Conservation (phyloP, 2,797 vertebrate species). For the Salarias fasciatus region DNA sequence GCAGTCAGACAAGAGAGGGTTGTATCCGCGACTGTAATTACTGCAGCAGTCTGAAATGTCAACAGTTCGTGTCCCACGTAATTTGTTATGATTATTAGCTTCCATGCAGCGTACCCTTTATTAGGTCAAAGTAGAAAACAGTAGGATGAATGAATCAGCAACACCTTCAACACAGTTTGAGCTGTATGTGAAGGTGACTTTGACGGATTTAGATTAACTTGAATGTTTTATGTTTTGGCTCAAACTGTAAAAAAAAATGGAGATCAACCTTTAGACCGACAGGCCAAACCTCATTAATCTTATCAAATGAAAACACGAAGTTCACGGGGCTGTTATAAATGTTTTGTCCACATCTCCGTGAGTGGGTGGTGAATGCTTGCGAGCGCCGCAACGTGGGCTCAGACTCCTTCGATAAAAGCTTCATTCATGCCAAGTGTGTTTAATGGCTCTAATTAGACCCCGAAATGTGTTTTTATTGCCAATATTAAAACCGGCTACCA, state of each 20-base stretch:
- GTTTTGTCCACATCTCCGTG: slow-evolving; percentile 40
- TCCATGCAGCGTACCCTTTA: slow-evolving; percentile 2
- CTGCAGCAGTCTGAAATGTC: slow-evolving; percentile 30
- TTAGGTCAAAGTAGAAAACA: not conserved
- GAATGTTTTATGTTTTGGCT: not conserved
- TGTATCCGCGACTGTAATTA: slow-evolving; percentile 1
- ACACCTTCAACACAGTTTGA: not conserved
- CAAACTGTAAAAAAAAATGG: not conserved
- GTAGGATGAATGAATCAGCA: not conserved
- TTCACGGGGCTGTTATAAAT: slow-evolving; percentile 51
- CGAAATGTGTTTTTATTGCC: slow-evolving; percentile 63
- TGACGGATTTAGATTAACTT: not conserved
- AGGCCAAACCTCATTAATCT: slow-evolving; percentile 8
- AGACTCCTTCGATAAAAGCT: slow-evolving; percentile 40
- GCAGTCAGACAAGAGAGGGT: slow-evolving; percentile 10
- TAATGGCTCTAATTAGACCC: slow-evolving; percentile 53
- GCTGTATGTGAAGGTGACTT: not conserved
- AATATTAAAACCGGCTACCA: slow-evolving; percentile 59
- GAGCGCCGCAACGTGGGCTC: slow-evolving; percentile 29
- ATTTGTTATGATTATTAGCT: slow-evolving; percentile 30
- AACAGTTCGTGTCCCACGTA: slow-evolving; percentile 9
- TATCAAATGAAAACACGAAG: not conserved
- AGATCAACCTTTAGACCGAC: not conserved
- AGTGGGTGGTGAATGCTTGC: slow-evolving; percentile 59
- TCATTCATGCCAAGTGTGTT: slow-evolving; percentile 50